These are phyloP conservation scores for Glaucopsyche alexis DNA, from an alignment of 2,888 invertebrate species.

Conservation along the genomic window DNA sequence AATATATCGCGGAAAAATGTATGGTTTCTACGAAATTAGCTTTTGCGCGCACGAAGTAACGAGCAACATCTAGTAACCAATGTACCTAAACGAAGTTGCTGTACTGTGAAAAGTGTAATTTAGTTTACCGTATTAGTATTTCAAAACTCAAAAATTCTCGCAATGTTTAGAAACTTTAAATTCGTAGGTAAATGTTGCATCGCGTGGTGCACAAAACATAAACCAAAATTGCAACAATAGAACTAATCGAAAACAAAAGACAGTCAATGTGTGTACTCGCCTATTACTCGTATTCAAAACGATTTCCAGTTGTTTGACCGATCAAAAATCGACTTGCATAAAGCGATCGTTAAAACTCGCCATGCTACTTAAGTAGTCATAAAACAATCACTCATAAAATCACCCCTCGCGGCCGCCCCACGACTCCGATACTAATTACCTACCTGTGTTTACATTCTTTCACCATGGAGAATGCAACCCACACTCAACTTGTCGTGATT, in stretches of 20 bases:
- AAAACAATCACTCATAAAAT: constrained; percentile 33
- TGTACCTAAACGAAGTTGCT: no score
- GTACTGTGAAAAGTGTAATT: no score
- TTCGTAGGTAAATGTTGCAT: neutral
- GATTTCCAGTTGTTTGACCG: constrained; percentile 12
- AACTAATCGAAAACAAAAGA: neutral
- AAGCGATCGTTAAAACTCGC: constrained; percentile 26
- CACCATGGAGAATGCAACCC: constrained; percentile 68
- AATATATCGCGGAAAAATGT: no score
- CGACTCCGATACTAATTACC: constrained; percentile 41
- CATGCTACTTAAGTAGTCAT: constrained; percentile 31
- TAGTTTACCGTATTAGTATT: no score
- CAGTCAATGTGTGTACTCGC: neutral
- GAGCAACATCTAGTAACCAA: no score
- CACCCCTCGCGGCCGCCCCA: constrained; percentile 32
- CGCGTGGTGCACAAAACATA: neutral
- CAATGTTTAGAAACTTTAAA: no score
- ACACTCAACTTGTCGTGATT: constrained; percentile 35
- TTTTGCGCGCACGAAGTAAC: no score
- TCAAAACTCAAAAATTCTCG: no score
- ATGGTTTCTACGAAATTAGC: no score
- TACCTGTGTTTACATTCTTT: constrained; percentile 65
- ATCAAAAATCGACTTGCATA: constrained; percentile 22
- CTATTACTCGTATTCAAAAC: neutral
- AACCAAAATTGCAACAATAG: neutral